These are phyloP conservation scores for Grus americana DNA, from an alignment of 2,113 vertebrate genomes.

Conservation along the genomic window DNA sequence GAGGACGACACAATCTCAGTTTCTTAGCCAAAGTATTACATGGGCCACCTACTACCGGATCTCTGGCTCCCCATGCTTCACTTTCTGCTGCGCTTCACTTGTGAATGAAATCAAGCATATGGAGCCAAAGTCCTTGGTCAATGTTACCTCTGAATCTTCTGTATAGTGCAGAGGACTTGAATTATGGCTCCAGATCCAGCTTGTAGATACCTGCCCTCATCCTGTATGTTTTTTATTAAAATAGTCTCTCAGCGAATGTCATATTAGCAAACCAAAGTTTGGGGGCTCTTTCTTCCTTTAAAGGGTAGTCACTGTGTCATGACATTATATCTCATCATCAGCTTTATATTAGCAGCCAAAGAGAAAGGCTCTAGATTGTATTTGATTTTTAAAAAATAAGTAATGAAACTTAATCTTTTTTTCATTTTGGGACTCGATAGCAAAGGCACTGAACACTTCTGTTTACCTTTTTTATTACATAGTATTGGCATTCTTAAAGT, in stretches of 20 bases:
- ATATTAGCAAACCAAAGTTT: background rate
- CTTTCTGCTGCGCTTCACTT: slow-evolving; percentile 13
- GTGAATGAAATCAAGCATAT: slow-evolving; percentile 1
- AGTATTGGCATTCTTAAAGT: background rate
- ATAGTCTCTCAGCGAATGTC: background rate
- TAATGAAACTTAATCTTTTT: background rate
- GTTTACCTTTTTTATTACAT: slow-evolving; percentile 32
- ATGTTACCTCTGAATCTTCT: background rate
- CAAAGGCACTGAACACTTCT: slow-evolving; percentile 5
- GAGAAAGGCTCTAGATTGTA: background rate
- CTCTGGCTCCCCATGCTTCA: background rate
- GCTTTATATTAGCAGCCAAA: background rate
- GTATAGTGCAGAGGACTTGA: background rate
- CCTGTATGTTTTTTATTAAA: background rate
- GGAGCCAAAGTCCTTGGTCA: background rate
- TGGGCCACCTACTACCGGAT: background rate
- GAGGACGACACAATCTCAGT: background rate
- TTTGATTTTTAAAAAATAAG: background rate
- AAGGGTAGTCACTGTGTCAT: background rate
- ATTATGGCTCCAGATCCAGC: background rate
- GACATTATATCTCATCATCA: background rate
- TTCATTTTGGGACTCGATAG: background rate
- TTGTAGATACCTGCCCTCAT: background rate
- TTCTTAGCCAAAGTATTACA: slow-evolving; percentile 10
- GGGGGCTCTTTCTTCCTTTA: background rate